These are phyloP conservation scores for Ibycter americanus DNA, from an alignment of 2,797 vertebrate species.

Conservation along the genomic window DNA sequence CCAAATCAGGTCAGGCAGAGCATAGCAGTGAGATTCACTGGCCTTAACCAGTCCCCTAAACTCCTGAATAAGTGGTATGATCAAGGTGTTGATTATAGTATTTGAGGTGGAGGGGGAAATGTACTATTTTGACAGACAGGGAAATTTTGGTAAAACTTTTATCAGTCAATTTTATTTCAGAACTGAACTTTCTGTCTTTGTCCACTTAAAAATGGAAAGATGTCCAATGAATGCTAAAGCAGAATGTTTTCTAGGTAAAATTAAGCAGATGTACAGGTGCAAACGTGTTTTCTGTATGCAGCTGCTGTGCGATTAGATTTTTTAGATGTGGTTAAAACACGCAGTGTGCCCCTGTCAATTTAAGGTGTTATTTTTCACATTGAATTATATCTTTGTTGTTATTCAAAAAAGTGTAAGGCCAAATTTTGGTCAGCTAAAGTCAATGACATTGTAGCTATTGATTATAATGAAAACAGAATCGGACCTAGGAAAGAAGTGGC, in stretches of 20 bases:
- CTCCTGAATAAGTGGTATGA: background rate
- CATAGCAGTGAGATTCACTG: background rate
- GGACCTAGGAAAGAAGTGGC: background rate
- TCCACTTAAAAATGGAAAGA: background rate
- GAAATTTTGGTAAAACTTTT: background rate
- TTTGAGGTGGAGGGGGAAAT: background rate
- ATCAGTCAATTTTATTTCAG: background rate
- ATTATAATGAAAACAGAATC: background rate
- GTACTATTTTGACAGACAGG: background rate
- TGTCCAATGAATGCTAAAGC: background rate
- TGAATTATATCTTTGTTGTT: background rate
- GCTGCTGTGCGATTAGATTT: background rate
- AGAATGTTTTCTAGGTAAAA: background rate
- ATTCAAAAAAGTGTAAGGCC: background rate
- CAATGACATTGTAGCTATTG: background rate
- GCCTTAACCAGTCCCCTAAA: background rate
- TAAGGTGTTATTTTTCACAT: background rate
- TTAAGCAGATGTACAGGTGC: background rate
- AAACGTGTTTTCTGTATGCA: background rate
- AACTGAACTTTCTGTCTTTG: background rate
- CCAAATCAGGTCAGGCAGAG: background rate
- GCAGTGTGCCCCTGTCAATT: background rate
- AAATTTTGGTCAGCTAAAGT: background rate
- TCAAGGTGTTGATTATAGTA: background rate
- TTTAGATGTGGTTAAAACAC: background rate